Evolutionary conservation across 92 coral and sea anemone species (phyloP).

Genomic region (Epizoanthus fatuus): DNA sequence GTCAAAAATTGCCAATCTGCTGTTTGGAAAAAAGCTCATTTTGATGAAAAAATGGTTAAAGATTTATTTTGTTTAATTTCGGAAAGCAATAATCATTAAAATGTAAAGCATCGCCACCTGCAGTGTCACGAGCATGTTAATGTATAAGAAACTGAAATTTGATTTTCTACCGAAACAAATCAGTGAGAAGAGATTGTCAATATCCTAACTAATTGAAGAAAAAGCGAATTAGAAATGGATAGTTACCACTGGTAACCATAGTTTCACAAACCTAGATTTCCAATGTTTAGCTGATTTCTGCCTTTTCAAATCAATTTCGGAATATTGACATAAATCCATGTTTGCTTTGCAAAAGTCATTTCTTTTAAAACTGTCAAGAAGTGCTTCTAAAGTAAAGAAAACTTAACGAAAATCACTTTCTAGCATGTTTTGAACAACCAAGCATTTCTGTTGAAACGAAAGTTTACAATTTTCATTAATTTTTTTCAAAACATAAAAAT

Average conservation of each 20-base stretch:
- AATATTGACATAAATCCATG: not conserved
- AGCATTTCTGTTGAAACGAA: too few species aligned
- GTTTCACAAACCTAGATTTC: not conserved
- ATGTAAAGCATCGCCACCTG: not conserved
- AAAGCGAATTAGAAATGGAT: conserved; percentile 1
- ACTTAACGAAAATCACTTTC: too few species aligned
- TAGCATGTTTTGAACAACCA: too few species aligned
- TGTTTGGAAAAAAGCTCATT: conserved; percentile 9
- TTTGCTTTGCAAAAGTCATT: too few species aligned
- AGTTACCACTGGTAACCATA: not conserved
- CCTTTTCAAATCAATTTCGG: not conserved
- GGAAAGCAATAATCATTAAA: not conserved
- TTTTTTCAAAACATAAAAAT: too few species aligned
- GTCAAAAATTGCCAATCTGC: conserved; percentile 16
- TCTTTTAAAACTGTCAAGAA: too few species aligned
- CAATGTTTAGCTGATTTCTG: not conserved
- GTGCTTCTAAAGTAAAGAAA: too few species aligned
- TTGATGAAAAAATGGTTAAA: conserved; percentile 26
- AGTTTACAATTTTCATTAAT: not conserved
- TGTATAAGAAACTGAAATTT: not conserved
- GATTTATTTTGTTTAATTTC: conserved; percentile 4
- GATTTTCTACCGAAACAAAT: conserved; percentile 11
- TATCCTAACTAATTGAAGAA: conserved; percentile 9
- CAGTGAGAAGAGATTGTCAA: not conserved
- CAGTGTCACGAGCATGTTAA: not conserved